phyloP scores from a whole-genome alignment of 2,113 vertebrate genomes.

The Bothrops jararaca region DNA sequence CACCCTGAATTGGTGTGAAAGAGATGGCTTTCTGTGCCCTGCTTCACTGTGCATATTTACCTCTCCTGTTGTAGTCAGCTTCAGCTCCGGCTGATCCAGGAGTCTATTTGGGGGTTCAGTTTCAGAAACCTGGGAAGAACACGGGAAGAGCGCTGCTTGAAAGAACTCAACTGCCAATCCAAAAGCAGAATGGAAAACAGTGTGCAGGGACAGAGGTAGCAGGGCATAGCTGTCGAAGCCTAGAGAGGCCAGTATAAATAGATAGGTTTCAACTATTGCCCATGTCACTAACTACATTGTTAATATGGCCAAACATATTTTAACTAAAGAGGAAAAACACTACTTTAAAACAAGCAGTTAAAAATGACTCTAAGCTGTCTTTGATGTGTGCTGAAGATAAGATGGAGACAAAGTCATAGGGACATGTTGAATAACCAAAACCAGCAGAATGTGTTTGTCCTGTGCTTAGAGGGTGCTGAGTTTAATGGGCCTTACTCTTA shows the following conservation, averaged over 20 bases:
- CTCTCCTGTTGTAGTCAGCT: not conserved
- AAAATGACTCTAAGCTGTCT: not conserved
- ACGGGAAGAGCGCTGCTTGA: not conserved
- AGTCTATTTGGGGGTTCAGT: not conserved
- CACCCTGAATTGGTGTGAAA: not conserved
- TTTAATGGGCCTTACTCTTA: not conserved
- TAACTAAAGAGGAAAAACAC: not conserved
- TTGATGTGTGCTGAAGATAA: not conserved
- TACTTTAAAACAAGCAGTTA: not conserved
- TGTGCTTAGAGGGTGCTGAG: not conserved
- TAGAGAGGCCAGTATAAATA: not conserved
- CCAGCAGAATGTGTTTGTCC: not conserved
- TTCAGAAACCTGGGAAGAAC: not conserved
- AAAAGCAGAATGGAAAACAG: not conserved
- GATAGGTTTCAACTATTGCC: not conserved
- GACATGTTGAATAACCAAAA: not conserved
- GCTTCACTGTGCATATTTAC: not conserved
- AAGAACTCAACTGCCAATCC: not conserved
- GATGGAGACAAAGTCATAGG: not conserved
- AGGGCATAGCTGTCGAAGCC: not conserved
- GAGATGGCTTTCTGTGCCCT: not conserved
- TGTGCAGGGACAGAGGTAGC: not conserved
- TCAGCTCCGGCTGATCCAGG: not conserved
- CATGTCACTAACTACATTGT: not conserved
- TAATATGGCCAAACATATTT: not conserved